Evolutionary conservation across 2,113 vertebrate genomes (phyloP), one percentile per base, ranked within the genome.

Genomic region (Oxyruncus cristatus): DNA sequence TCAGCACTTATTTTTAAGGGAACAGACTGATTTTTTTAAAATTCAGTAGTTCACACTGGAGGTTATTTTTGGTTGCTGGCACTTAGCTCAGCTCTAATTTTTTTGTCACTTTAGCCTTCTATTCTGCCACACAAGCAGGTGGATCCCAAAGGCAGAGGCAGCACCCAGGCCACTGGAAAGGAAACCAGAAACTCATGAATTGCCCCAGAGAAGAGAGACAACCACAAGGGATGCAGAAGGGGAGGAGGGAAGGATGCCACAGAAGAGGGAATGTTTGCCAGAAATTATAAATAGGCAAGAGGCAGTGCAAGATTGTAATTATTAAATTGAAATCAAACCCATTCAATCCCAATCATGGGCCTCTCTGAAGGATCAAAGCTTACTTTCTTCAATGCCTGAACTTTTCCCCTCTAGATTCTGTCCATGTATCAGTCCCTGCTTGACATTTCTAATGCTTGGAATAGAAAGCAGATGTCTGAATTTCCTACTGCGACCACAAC

Each of bases 11-110:
- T 39, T 87, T 92, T 86, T 91, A 91, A 55, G 59, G 72, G 47
- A 85, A 73, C 32, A 84, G 30, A 21, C 35, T 50, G 79, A 42
- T 20, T 73, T 81, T 59, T 81, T 91, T 72, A 56, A 44, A 93
- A 93, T 77, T 50, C 72, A 86, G 50, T 55, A 74, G 72, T 67
- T 91, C 92, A 88, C 85, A 84, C 23, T 32, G 41, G 27, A 76
- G 73, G 35, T 71, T 95, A 92, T 81, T 95, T 96, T 91, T 92
- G 79, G 76, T 30, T 91, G 65, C 59, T 92, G 72, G 75, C 88
- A 83, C 83, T 85, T 22, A 55, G 80, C 50, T 85, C 41, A 24
- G 75, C 75, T 72, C 47, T 49, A 8, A 58, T 71, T 73, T 65
- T 65, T 78, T 52, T 18, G 56, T 70, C 53, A 44, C 37, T 91